Percentiles rank a stretch among this genome's conserved stretches.
Conservation (phyloP, 2,113 vertebrate genomes). For the Planiliza haematocheilus region DNA sequence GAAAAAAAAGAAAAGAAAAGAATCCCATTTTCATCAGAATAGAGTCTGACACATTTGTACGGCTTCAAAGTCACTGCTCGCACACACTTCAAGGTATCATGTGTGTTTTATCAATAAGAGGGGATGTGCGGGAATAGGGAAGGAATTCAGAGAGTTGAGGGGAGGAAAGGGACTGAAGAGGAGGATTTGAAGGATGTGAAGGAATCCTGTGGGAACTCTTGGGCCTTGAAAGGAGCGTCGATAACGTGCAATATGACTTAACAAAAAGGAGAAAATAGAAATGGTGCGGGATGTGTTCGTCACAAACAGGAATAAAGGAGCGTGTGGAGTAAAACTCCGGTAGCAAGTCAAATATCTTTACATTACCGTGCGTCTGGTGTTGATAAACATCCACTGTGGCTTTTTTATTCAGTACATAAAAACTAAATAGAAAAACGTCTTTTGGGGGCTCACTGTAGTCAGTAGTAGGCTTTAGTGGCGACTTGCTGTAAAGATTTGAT, state of each 20-base stretch:
- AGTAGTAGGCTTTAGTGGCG: slow-evolving; percentile 17
- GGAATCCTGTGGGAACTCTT: slow-evolving; percentile 26
- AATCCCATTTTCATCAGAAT: slow-evolving; percentile 72
- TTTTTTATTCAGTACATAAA: background rate
- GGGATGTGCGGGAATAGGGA: slow-evolving; percentile 41
- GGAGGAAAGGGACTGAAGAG: slow-evolving; percentile 3
- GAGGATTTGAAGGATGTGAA: slow-evolving; percentile 11
- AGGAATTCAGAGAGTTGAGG: slow-evolving; percentile 20
- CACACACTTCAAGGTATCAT: slow-evolving; percentile 64
- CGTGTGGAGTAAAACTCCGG: slow-evolving; percentile 15
- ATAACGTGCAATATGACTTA: slow-evolving; percentile 17
- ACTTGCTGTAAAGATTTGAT: slow-evolving; percentile 31
- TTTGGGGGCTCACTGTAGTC: slow-evolving; percentile 19
- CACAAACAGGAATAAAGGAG: slow-evolving; percentile 5
- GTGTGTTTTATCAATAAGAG: slow-evolving; percentile 59
- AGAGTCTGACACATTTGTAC: slow-evolving; percentile 60
- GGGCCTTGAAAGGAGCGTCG: slow-evolving; percentile 28
- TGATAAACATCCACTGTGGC: background rate
- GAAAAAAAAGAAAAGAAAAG: slow-evolving; percentile 33
- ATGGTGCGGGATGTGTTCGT: slow-evolving; percentile 3
- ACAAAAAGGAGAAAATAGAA: slow-evolving; percentile 40
- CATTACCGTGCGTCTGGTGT: background rate
- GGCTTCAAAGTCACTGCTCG: slow-evolving; percentile 67
- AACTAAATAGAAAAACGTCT: background rate
- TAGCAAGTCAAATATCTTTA: slow-evolving; percentile 21